phyloP scores from a whole-genome alignment of 1,140 invertebrate genomes.

The Drosophila baimaii region DNA sequence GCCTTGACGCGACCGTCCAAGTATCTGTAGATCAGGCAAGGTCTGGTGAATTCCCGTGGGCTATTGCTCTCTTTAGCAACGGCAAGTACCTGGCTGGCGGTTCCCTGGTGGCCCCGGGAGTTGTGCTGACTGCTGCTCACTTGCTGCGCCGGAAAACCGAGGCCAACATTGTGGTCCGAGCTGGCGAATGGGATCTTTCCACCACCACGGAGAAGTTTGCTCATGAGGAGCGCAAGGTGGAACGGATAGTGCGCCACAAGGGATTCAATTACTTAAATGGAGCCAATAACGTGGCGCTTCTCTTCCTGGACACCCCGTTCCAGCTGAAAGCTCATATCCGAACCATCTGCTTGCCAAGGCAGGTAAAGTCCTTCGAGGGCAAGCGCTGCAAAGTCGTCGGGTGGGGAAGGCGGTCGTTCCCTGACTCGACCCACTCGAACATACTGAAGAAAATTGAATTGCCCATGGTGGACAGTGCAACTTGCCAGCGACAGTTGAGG shows the following conservation, averaged over 20 bases:
- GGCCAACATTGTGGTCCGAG: conserved; percentile 8
- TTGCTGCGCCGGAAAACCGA: neutral
- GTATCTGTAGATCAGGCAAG: neutral
- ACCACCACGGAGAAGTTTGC: rapidly evolving
- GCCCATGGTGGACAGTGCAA: conserved; percentile 81
- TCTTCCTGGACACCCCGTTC: neutral
- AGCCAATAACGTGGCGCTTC: conserved; percentile 9
- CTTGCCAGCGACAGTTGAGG: conserved; percentile 84
- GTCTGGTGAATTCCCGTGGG: conserved; percentile 14
- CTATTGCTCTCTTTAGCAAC: neutral
- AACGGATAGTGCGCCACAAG: neutral
- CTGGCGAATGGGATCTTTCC: conserved; percentile 15
- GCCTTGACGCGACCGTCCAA: neutral
- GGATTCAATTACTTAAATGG: neutral
- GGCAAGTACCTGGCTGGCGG: conserved; percentile 4
- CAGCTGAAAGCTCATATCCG: conserved; percentile 2
- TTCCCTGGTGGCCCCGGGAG: neutral
- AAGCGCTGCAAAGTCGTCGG: conserved; percentile 12
- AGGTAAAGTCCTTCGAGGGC: neutral
- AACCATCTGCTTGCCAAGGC: conserved; percentile 14
- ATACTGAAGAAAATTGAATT: conserved; percentile 87
- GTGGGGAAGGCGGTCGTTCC: neutral
- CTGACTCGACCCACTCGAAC: neutral
- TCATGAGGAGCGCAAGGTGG: neutral
- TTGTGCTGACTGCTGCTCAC: conserved; percentile 20